Evolutionary conservation across 2,797 vertebrate species (phyloP).

Genomic region (Antrozous pallidus): DNA sequence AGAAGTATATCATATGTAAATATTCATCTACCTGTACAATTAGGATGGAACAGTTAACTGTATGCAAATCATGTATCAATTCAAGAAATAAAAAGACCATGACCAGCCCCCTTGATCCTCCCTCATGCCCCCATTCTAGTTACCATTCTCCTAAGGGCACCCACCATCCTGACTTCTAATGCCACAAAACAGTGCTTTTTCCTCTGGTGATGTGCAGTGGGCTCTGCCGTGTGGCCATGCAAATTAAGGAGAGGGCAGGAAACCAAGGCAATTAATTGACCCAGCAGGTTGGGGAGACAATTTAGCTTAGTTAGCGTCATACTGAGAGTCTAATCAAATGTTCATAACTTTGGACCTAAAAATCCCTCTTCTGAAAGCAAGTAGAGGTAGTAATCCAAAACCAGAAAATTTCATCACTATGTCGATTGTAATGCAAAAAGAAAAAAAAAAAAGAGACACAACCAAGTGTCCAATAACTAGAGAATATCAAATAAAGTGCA

Average conservation of each 20-base stretch:
- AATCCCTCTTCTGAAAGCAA: neutral
- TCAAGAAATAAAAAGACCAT: neutral
- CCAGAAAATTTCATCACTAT: neutral
- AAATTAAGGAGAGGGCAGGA: neutral
- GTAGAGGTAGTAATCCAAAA: neutral
- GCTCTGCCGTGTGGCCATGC: accelerated
- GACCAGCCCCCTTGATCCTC: too few relatives aligned
- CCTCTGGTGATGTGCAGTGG: accelerated
- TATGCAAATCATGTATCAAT: neutral
- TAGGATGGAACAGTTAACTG: neutral
- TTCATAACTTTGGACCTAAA: neutral
- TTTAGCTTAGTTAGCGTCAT: neutral
- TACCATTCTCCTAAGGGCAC: neutral
- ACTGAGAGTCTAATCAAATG: neutral
- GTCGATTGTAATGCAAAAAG: neutral
- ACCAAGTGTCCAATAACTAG: neutral
- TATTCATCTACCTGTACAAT: too few relatives aligned
- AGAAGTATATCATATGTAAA: neutral
- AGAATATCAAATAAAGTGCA: neutral
- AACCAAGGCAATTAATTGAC: neutral
- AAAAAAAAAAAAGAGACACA: neutral
- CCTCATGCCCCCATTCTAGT: accelerated
- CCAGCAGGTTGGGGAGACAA: neutral
- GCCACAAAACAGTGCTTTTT: neutral
- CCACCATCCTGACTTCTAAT: neutral